These are phyloP conservation scores for Cecidostiba fungosa DNA, from an alignment of 2,888 invertebrate species.

Conservation along the genomic window DNA sequence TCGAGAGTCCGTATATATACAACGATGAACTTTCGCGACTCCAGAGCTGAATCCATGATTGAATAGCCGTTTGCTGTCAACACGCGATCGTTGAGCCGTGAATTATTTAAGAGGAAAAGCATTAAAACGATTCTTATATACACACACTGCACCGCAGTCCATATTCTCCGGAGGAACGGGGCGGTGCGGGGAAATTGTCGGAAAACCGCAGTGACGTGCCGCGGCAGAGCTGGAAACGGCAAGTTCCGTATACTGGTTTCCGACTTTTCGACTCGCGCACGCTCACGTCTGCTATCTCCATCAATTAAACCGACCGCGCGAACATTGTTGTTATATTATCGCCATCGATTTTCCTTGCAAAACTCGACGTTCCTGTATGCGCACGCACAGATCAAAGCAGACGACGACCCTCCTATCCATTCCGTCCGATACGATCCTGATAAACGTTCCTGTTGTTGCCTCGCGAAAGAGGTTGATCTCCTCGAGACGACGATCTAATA, in stretches of 20 bases:
- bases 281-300: neutral
- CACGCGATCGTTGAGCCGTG: too few species aligned
- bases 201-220: constrained; percentile 45
- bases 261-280: constrained; percentile 19
- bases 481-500: constrained; percentile 41
- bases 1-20: neutral
- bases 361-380: too few species aligned
- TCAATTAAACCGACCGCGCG: constrained; percentile 38
- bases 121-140: neutral
- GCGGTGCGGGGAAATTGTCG: constrained; percentile 46
- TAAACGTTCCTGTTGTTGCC: constrained; percentile 71
- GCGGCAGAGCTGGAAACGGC: neutral
- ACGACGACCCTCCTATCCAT: constrained; percentile 53
- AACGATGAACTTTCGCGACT: too few species aligned
- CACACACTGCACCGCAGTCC: neutral
- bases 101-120: too few species aligned
- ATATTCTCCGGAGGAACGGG: constrained; percentile 28
- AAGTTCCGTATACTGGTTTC: constrained; percentile 26
- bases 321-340: constrained; percentile 19
- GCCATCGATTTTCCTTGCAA: neutral
- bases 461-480: neutral
- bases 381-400: neutral
- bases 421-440: constrained; percentile 72
- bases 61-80: too few species aligned
- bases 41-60: too few species aligned